A percentile compares a stretch with the other conserved stretches of the same genome.
These are phyloP conservation scores for Caenorhabditis parvicauda DNA, from an alignment of 2,888 invertebrate genomes.

Conservation along the genomic window DNA sequence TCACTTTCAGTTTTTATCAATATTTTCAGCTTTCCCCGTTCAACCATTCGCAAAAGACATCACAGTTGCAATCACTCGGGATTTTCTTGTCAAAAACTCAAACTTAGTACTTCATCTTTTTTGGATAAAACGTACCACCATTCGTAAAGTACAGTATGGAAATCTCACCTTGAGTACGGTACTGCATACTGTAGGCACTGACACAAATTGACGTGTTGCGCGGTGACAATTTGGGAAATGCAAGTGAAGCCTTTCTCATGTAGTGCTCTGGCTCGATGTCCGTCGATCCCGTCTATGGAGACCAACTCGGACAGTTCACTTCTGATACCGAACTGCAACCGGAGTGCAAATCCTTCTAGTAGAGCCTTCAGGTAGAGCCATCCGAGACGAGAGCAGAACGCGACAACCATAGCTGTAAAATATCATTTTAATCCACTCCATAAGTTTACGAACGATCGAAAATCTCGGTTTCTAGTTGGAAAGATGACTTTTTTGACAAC, in stretches of 20 bases:
- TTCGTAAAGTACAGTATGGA: no score
- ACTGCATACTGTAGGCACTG: constrained; percentile 31
- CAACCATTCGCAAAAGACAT: no score
- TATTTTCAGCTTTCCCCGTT: no score
- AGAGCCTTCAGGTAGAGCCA: constrained; percentile 87
- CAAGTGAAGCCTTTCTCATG: constrained; percentile 38
- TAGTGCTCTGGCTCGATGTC: constrained; percentile 43
- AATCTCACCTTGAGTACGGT: constrained; percentile 36
- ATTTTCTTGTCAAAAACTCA: no score
- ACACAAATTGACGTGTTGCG: constrained; percentile 24
- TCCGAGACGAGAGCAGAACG: constrained; percentile 87
- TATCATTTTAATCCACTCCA: constrained; percentile 4
- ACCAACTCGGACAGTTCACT: constrained; percentile 87
- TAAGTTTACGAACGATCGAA: no score
- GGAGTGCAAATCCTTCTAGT: constrained; percentile 86
- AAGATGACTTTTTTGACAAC: not conserved
- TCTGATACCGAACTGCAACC: constrained; percentile 82
- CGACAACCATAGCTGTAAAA: constrained; percentile 83
- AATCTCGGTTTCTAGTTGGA: not conserved
- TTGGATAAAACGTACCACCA: no score
- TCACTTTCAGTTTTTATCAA: no score
- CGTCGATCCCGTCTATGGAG: constrained; percentile 69
- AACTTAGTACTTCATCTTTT: no score
- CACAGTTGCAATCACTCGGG: no score
- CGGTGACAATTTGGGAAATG: constrained; percentile 25